Evolutionary conservation across 37 sponge, comb jelly and placozoan species (phyloP).

Genomic region (Chondrosia reniformis): DNA sequence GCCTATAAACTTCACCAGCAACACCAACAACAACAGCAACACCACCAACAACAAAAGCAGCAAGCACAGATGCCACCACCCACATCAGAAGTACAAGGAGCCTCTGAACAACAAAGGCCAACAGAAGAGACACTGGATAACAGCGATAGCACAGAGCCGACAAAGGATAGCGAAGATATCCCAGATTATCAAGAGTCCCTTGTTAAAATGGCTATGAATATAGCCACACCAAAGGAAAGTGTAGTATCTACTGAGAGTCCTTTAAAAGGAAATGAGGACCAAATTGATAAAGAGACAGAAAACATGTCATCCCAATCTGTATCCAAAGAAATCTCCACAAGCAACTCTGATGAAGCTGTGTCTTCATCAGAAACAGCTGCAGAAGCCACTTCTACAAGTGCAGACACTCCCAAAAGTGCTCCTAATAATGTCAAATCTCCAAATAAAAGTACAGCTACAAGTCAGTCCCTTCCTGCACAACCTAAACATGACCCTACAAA

Average conservation of each 20-base stretch:
- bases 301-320: neutral
- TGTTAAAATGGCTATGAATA: slow-evolving; percentile 15
- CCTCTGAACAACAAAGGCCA: neutral
- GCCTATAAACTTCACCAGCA: neutral
- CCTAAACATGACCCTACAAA: no score
- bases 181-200: slow-evolving; percentile 45
- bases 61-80: neutral
- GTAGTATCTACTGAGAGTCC: no score
- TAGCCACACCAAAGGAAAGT: slow-evolving; percentile 3
- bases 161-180: slow-evolving; percentile 29
- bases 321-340: neutral
- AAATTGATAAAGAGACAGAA: neutral
- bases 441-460: no score
- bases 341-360: slow-evolving; percentile 8
- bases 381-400: no score
- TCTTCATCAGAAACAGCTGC: neutral
- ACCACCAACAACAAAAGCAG: neutral
- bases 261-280: neutral
- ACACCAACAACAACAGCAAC: slow-evolving; percentile 31
- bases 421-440: no score
- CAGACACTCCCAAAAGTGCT: no score
- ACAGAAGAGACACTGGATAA: neutral
- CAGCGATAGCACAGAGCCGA: neutral
- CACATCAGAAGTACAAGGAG: neutral
- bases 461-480: no score